Conservation (phyloP, 2,113 vertebrate species). For the Circaetus cinerascens region DNA sequence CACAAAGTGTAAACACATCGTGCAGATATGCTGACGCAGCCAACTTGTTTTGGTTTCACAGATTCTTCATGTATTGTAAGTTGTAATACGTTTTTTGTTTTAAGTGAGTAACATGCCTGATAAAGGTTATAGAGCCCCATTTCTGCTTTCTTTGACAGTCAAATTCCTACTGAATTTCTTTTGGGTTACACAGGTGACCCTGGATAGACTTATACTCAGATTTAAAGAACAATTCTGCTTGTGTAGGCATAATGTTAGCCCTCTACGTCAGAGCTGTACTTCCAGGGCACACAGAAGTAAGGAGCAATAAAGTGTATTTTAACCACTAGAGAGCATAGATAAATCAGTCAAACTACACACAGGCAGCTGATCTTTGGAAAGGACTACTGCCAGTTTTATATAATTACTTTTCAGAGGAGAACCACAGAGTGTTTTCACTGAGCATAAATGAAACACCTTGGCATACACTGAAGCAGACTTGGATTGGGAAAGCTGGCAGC, state of each 20-base stretch:
- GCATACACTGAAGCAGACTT: constrained; percentile 37
- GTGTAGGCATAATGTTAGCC: not conserved
- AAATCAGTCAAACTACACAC: not conserved
- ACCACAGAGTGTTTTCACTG: not conserved
- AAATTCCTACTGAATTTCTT: not conserved
- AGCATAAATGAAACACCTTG: constrained; percentile 58
- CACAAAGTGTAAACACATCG: not conserved
- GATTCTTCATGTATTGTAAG: not conserved
- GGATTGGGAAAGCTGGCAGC: not conserved
- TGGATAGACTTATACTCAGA: not conserved
- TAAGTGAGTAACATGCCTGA: not conserved
- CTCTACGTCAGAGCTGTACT: not conserved
- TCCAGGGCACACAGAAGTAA: not conserved
- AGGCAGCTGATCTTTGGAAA: constrained; percentile 11
- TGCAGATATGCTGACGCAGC: not conserved
- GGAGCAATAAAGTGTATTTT: not conserved
- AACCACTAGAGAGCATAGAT: not conserved
- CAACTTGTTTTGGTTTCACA: not conserved
- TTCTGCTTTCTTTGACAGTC: not conserved
- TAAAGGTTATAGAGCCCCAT: not conserved
- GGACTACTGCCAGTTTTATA: not conserved
- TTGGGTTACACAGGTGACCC: not conserved
- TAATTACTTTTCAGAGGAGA: constrained; percentile 34
- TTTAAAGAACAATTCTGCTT: not conserved
- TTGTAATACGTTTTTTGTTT: not conserved